A percentile compares a stretch with the other conserved stretches of the same genome.
Evolutionary conservation across 2,797 vertebrate genomes (phyloP).

Genomic region (Pygocentrus nattereri): DNA sequence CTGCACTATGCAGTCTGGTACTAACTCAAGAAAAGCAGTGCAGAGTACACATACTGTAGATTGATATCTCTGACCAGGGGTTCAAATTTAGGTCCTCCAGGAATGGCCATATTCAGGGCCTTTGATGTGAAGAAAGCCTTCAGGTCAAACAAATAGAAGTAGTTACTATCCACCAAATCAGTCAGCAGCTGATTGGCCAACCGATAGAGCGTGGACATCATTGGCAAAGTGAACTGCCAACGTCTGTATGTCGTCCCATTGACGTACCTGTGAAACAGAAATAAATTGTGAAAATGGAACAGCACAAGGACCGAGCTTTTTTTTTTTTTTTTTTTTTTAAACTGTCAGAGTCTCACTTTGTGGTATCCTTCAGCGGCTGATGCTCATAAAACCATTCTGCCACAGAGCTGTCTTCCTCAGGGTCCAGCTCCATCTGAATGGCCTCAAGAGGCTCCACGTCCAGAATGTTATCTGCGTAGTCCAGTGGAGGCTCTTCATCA

Average conservation of each 20-base stretch:
- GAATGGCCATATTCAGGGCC: slow-evolving; percentile 98
- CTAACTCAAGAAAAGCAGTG: not conserved
- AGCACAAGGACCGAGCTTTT: not conserved
- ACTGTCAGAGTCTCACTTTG: slow-evolving; percentile 81
- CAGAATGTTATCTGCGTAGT: slow-evolving; percentile 98
- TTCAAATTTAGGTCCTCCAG: slow-evolving; percentile 98
- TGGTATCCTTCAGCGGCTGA: slow-evolving; percentile 92
- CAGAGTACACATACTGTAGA: slow-evolving; percentile 87
- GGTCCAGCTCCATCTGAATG: slow-evolving; percentile 96
- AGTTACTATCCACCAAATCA: slow-evolving; percentile 96
- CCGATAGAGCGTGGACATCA: slow-evolving; percentile 99
- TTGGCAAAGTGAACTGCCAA: slow-evolving; percentile 98
- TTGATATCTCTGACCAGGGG: slow-evolving; percentile 98
- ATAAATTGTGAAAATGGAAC: not conserved
- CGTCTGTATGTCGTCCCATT: slow-evolving; percentile 98
- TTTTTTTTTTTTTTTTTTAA: not conserved
- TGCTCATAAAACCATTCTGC: slow-evolving; percentile 98
- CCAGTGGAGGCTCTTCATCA: slow-evolving; percentile 96
- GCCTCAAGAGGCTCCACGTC: slow-evolving; percentile 98
- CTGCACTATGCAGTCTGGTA: not conserved
- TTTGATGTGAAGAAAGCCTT: slow-evolving; percentile 99
- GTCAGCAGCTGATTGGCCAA: slow-evolving; percentile 98
- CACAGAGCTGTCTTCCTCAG: slow-evolving; percentile 92
- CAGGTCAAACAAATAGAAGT: slow-evolving; percentile 98
- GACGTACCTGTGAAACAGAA: slow-evolving; percentile 83